These are phyloP conservation scores for Drosophila emarginata DNA, from an alignment of 2,888 invertebrate genomes.

Conservation along the genomic window DNA sequence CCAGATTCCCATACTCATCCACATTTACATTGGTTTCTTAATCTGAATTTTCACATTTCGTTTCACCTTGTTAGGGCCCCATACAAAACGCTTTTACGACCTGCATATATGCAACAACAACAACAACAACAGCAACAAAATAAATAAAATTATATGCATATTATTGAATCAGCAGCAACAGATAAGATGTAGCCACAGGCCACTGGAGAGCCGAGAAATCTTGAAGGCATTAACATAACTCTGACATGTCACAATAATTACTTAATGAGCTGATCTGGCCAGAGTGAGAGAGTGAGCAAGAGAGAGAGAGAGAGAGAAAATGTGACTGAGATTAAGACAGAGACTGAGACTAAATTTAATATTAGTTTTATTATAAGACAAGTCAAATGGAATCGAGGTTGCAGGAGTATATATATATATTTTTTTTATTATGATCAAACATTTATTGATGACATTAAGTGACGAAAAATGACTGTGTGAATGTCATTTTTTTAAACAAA, in stretches of 20 bases:
- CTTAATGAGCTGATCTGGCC: conserved; percentile 75
- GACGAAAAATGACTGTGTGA: conserved; percentile 1
- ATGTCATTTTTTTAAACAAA: conserved; percentile 10
- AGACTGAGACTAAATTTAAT: not conserved
- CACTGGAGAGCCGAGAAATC: conserved; percentile 57
- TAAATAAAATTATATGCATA: conserved; percentile 68
- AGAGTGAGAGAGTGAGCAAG: conserved; percentile 18
- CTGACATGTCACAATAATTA: conserved; percentile 82
- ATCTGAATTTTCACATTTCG: conserved; percentile 67
- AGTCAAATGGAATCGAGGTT: not conserved
- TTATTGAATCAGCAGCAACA: conserved; percentile 44
- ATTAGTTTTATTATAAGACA: not conserved
- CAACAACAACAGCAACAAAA: conserved; percentile 34
- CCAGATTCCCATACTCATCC: conserved; percentile 13
- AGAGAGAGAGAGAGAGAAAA: not conserved
- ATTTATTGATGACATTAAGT: conserved; percentile 6
- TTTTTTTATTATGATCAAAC: not conserved
- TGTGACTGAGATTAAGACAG: not conserved
- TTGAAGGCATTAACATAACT: conserved; percentile 76
- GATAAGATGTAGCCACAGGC: conserved; percentile 66
- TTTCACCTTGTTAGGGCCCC: conserved; percentile 70
- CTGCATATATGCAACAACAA: conserved; percentile 42
- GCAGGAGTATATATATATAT: not conserved
- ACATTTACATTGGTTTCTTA: conserved; percentile 44
- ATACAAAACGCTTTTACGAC: conserved; percentile 65